Base-by-base conservation (phyloP, 1,140 invertebrate genomes). In the Macrocentrus cingulum region DNA sequence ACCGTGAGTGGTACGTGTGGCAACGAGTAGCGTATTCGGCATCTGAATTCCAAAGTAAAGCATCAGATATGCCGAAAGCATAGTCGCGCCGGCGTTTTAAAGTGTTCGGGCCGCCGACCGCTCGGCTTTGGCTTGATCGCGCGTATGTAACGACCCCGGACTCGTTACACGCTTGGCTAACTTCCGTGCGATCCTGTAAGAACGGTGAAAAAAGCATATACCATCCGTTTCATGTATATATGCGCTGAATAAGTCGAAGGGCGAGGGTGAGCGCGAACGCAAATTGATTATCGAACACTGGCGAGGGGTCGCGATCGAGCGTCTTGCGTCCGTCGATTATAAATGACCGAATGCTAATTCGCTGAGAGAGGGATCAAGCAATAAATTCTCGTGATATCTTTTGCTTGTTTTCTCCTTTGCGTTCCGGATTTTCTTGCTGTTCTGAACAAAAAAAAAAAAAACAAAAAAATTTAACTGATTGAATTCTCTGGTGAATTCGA, bases 61-160 rank as follows among this genome's bases (percentile, higher is more conserved):
- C 20, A 56, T 56, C 60, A 66, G 66, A 68, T 66, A 66, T 65
- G 57, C 54, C 56, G 50, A 63, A 61, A 69, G 59, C 66, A 65
- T 65, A 65, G 54, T 46, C 44, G 61, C 54, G 61, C 37, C 48
- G 34, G 62, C 57, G 59, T 66, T 68, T 69, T 66, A 69, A 69
- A 59, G 59, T 53, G n/a, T n/a, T n/a, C n/a, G n/a, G n/a, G 67
- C 59, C 61, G 61, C 64, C 66, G 63, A 68, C 49, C 61, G 45
- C n/a, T 60, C 41, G 62, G 45, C 22, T 41, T 57, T 50, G 42
- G 29, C 55, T 48, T 53, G 13, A 22, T 22, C 34, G 34, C 16
- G 7, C 19, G 29, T 16, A 18, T 16, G 18, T 8, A 51, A 22
- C 34, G 15, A 5, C 49, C 19, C 32, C 25, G 39, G 44, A 59